phyloP scores from a whole-genome alignment of 2,797 vertebrate genomes.

The Oceanodroma leucorhoa region DNA sequence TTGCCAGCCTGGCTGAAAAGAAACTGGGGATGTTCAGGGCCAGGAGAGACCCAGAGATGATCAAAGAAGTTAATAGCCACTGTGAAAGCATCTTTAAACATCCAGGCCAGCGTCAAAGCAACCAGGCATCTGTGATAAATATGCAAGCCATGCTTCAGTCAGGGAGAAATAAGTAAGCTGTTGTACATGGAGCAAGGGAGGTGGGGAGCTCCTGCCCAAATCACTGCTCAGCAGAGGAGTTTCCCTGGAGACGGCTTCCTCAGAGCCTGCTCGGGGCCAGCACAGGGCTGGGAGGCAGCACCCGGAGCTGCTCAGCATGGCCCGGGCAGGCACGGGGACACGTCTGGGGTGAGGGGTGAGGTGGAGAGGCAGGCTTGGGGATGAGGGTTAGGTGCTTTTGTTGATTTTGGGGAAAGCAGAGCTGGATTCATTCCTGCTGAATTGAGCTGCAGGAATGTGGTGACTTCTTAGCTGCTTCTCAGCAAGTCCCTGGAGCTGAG shows the following conservation, averaged over 20 bases:
- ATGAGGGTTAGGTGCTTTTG: accelerated
- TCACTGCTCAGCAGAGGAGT: not conserved
- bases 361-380: not conserved
- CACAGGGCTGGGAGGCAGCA: not conserved
- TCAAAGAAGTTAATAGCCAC: not conserved
- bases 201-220: slow-evolving; percentile 47
- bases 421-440: not conserved
- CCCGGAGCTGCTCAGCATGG: accelerated
- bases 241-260: slow-evolving; percentile 9
- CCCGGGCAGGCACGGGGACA: not conserved
- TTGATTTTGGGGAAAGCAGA: not conserved
- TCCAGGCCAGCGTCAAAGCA: not conserved
- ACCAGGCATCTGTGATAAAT: not conserved
- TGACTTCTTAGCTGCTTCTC: not conserved
- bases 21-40: not conserved
- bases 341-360: not conserved
- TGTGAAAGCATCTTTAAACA: not conserved
- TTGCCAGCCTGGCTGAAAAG: not conserved
- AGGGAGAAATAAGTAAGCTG: not conserved
- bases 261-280: not conserved
- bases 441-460: not conserved
- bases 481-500: not conserved
- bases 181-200: not conserved
- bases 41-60: not conserved
- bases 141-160: slow-evolving; percentile 14